Base-by-base conservation (phyloP, 2,888 invertebrate species). In the Plebejus melissa region DNA sequence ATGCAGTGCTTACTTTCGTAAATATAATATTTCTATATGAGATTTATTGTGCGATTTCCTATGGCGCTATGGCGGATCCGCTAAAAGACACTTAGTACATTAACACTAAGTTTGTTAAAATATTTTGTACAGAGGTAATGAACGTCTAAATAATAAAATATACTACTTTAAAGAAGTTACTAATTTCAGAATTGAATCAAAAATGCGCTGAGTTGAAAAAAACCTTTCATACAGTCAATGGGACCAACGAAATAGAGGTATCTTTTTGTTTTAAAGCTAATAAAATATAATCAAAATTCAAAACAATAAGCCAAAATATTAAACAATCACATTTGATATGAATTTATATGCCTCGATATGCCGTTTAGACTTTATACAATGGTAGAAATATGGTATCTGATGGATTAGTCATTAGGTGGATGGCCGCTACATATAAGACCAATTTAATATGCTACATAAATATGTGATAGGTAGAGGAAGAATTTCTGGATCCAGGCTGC, bases 161-260 rank as follows among this genome's bases (percentile, higher is more conserved):
- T 9, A 1, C 28, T 22, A 58, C 22, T 22, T 57, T 58, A 58
- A 60, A n/a, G 60, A n/a, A 9, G 60, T 11, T 57, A 50, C 46
- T 16, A 54, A 50, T 78, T 83, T 11, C 82, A 93, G 93, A 93
- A 80, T 77, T 91, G 38, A 89, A 89, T 77, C 85, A 91, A 69
- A 92, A 92, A 81, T 93, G 93, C 79, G 93, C 93, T 0, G 91
- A 93, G 78, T 91, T 88, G 75, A 92, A 89, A 81, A 90, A 88
- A 79, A 91, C 89, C 0, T 76, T 84, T 3, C 86, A 88, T 16
- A 75, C 81, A 1, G 81, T 87, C 0, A 91, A 91, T 54, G 90
- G 87, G 0, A 83, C 84, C 0, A 83, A 86, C 13, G 92, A 93
- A 81, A 88, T 87, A 5, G 92, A 93, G 86, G 93, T 91, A 79